A percentile compares a stretch with the other conserved stretches of the same genome.
Conservation (phyloP, 2,888 invertebrate species). For the Meganola albula region DNA sequence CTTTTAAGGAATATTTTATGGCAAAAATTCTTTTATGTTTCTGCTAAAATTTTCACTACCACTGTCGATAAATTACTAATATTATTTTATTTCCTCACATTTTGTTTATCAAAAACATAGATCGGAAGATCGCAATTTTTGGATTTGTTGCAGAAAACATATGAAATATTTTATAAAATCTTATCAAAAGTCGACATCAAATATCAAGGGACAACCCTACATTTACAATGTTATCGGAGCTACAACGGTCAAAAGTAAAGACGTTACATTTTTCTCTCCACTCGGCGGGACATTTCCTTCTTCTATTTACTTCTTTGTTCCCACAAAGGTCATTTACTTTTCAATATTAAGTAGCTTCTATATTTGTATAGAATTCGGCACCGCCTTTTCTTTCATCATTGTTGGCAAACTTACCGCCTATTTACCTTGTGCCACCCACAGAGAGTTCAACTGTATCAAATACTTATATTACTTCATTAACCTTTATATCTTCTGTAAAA, state of each 20-base stretch:
- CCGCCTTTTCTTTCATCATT: conserved; percentile 54
- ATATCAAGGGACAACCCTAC: conserved; percentile 40
- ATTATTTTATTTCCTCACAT: too few species aligned
- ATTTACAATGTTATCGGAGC: conserved; percentile 35
- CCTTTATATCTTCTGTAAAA: conserved; percentile 9
- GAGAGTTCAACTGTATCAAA: conserved; percentile 30
- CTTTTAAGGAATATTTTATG: too few species aligned
- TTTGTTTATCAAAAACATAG: too few species aligned
- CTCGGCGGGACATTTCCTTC: conserved; percentile 63
- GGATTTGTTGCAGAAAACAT: too few species aligned
- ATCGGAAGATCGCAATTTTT: too few species aligned
- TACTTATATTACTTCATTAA: conserved; percentile 7
- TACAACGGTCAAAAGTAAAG: conserved; percentile 59
- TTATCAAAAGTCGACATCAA: too few species aligned
- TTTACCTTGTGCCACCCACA: conserved; percentile 67
- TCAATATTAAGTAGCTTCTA: conserved; percentile 49
- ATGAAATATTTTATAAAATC: too few species aligned
- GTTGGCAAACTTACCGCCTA: conserved; percentile 71
- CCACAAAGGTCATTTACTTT: conserved; percentile 58
- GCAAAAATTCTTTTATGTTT: too few species aligned
- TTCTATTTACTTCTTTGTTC: conserved; percentile 45
- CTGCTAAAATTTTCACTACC: too few species aligned
- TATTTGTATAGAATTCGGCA: conserved; percentile 46
- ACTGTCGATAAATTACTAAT: too few species aligned
- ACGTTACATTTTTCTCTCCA: conserved; percentile 48